Base-by-base conservation (phyloP, 2,113 vertebrate species). In the Artemisiospiza belli region DNA sequence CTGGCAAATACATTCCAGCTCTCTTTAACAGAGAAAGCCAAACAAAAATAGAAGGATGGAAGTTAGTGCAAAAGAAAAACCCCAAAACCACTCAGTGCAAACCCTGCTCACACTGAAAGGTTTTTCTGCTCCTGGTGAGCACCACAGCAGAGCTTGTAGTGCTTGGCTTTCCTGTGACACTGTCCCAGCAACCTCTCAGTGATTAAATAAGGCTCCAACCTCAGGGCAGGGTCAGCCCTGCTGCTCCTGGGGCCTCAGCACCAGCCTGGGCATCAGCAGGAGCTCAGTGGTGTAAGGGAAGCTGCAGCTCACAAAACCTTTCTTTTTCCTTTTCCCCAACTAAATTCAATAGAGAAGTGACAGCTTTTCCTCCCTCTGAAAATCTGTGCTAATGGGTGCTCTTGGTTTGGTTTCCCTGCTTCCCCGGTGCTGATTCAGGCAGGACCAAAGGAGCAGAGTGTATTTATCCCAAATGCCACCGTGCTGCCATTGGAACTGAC, bases 381-480 rank as follows among this genome's bases (percentile, higher is more conserved):
- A 67, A 57, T 12, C 70, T 27, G 25, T 1, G 0, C 27, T 66
- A 25, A 35, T 44, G 27, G 44, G 24, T 23, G 3, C 12, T 23
- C 21, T n/a, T 49, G 17, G 12, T 57, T 47, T 77, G 51, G 2
- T n/a, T 90, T 79, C 74, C 55, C 55, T 91, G 69, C 92, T 90
- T 37, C 98, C 97, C 97, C 98, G 98, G 54, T 98, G 98, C 24
- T 98, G 92, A 85, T 97, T 96, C 51, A 97, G 97, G 44, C 97
- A 97, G 93, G 98, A 95, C n/a, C 95, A 87, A 72, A 98, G 98
- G 49, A 98, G 96, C 78, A 98, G 94, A 59, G 97, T 59, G 35
- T 78, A 98, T 98, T 97, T 87, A 98, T 98, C 97, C 98, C 97
- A 88, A 98, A 98, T 24, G 97, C 96, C 4, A 96, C 98, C 39